Percentiles rank a stretch among this genome's conserved stretches.
Evolutionary conservation across 2,888 invertebrate genomes (phyloP).

Genomic region (Alcis repandata): DNA sequence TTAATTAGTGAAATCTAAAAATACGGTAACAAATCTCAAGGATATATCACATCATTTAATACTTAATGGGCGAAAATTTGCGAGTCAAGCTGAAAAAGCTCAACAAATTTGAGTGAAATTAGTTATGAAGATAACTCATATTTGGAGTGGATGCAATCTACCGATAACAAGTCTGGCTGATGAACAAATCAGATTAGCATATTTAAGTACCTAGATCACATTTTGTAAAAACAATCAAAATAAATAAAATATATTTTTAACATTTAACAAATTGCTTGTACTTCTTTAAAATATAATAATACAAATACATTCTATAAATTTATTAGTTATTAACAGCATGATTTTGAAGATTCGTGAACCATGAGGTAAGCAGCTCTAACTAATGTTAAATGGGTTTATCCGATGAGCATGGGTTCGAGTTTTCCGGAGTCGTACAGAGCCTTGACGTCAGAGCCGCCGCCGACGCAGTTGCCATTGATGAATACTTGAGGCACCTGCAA

Average conservation of each 20-base stretch:
- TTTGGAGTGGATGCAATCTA: too few species aligned
- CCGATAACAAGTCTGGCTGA: neutral
- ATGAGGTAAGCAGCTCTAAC: neutral
- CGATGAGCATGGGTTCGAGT: slow-evolving; percentile 86
- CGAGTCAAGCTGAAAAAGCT: too few species aligned
- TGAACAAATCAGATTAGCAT: neutral
- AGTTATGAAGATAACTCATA: too few species aligned
- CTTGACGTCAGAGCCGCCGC: slow-evolving; percentile 96
- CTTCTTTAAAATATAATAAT: slow-evolving; percentile 38
- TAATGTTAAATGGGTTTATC: slow-evolving; percentile 53
- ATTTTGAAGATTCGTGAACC: neutral
- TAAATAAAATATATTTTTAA: slow-evolving; percentile 18
- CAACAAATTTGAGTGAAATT: too few species aligned
- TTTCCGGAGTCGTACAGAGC: slow-evolving; percentile 90
- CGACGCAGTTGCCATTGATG: slow-evolving; percentile 95
- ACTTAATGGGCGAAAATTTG: too few species aligned
- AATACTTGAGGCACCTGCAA: slow-evolving; percentile 97
- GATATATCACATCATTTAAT: too few species aligned
- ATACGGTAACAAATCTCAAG: too few species aligned
- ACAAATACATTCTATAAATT: slow-evolving; percentile 19
- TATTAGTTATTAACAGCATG: neutral
- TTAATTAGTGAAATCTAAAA: neutral
- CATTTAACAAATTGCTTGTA: slow-evolving; percentile 38
- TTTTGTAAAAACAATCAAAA: slow-evolving; percentile 8
- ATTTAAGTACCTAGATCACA: slow-evolving; percentile 11